These are phyloP conservation scores for Meteorus sp. DNA, from an alignment of 1,140 invertebrate genomes.

Conservation along the genomic window DNA sequence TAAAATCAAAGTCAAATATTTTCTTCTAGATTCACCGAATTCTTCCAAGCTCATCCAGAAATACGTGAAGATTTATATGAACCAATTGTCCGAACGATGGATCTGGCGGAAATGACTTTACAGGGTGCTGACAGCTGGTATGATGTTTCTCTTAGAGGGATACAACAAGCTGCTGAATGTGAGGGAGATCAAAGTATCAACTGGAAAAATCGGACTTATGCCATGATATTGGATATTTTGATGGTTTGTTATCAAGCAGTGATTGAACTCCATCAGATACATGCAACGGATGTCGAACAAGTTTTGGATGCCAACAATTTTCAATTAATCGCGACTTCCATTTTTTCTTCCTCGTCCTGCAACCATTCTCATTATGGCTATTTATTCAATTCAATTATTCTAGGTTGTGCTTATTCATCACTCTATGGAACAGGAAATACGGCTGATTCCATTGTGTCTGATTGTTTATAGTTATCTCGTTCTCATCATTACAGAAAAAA, in stretches of 20 bases:
- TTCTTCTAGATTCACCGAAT: slow-evolving; percentile 44
- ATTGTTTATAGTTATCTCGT: neutral
- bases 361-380: no score
- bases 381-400: no score
- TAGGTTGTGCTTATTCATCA: no score
- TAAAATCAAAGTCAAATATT: neutral
- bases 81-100: slow-evolving; percentile 60
- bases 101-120: slow-evolving; percentile 60
- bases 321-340: no score
- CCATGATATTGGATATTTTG: slow-evolving; percentile 62
- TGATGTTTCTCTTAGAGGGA: slow-evolving; percentile 63
- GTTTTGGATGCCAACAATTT: no score
- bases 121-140: slow-evolving; percentile 65
- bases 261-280: no score
- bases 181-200: slow-evolving; percentile 63
- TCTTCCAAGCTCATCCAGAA: slow-evolving; percentile 35
- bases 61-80: slow-evolving; percentile 43
- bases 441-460: no score
- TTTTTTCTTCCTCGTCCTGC: no score
- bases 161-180: slow-evolving; percentile 62
- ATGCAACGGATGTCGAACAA: no score
- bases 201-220: slow-evolving; percentile 67
- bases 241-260: slow-evolving; percentile 57
- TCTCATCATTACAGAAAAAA: slow-evolving; percentile 43
- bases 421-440: neutral